phyloP scores from a whole-genome alignment of 2,797 vertebrate genomes.

The Arnoldichthys spilopterus region DNA sequence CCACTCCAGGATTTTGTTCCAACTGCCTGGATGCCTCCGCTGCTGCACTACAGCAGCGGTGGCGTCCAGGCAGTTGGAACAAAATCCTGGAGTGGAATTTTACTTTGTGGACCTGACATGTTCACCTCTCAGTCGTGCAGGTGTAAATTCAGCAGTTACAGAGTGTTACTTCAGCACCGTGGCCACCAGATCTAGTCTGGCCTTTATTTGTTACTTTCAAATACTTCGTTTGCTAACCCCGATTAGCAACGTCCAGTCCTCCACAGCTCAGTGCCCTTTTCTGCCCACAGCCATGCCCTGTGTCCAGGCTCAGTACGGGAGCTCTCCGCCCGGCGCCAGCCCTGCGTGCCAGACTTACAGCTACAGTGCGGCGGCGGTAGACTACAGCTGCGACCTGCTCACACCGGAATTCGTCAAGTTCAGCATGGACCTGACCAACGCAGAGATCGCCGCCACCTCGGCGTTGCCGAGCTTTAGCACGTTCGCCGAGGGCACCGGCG shows the following conservation, averaged over 20 bases:
- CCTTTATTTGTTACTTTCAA: too few relatives aligned
- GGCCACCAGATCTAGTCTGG: too few relatives aligned
- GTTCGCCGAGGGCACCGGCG: conserved; percentile 83
- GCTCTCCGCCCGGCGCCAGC: conserved; percentile 95
- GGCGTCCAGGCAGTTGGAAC: too few relatives aligned
- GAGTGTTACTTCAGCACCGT: too few relatives aligned
- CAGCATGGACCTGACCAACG: conserved; percentile 99
- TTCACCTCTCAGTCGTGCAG: too few relatives aligned
- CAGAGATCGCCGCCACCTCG: conserved; percentile 88
- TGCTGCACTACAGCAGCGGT: too few relatives aligned
- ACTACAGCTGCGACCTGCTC: conserved; percentile 95
- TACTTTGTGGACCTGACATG: too few relatives aligned
- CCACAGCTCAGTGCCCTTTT: conserved; percentile 60
- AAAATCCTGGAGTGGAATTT: too few relatives aligned
- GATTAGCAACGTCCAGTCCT: neutral
- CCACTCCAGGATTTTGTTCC: too few relatives aligned
- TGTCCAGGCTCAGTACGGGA: conserved; percentile 96
- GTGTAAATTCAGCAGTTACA: too few relatives aligned
- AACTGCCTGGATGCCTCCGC: too few relatives aligned
- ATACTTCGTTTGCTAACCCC: too few relatives aligned
- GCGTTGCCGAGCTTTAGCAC: conserved; percentile 81
- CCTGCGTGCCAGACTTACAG: conserved; percentile 95
- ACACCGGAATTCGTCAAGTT: conserved; percentile 99
- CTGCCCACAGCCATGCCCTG: conserved; percentile 91
- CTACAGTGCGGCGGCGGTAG: conserved; percentile 85